Conservation (phyloP, 2,888 invertebrate genomes). For the Conistra vaccinii region DNA sequence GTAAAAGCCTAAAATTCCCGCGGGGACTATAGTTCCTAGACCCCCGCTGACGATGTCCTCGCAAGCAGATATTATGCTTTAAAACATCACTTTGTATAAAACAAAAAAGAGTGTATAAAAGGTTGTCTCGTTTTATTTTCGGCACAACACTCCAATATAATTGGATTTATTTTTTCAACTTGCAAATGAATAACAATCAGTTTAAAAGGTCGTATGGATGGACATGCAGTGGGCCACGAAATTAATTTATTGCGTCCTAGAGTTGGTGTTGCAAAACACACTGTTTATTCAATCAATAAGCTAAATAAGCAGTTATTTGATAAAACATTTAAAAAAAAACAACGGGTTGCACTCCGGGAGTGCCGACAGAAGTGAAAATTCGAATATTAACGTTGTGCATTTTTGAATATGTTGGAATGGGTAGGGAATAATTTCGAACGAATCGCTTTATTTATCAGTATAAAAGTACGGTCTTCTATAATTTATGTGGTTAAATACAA, state of each 20-base stretch:
- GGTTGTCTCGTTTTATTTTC: slow-evolving; percentile 48
- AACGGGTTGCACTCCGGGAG: no score
- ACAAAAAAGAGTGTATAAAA: slow-evolving; percentile 46
- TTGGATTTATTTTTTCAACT: slow-evolving; percentile 58
- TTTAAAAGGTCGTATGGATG: slow-evolving; percentile 53
- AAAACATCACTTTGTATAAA: slow-evolving; percentile 41
- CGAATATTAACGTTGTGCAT: no score
- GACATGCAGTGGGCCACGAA: slow-evolving; percentile 56
- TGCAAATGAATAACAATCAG: slow-evolving; percentile 65
- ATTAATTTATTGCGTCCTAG: slow-evolving; percentile 53
- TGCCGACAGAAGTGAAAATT: no score
- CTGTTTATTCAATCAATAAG: slow-evolving; percentile 24
- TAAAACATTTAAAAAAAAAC: no score
- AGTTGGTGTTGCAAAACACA: slow-evolving; percentile 19
- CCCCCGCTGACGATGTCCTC: slow-evolving; percentile 16
- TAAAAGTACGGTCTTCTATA: no score
- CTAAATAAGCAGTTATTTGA: neutral
- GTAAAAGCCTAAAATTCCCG: slow-evolving; percentile 63
- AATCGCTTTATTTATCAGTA: no score
- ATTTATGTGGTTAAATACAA: no score
- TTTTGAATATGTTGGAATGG: no score
- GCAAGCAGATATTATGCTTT: slow-evolving; percentile 22
- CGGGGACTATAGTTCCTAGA: slow-evolving; percentile 33
- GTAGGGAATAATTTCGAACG: no score
- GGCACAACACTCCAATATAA: slow-evolving; percentile 55